Conservation (phyloP, 1,140 invertebrate species). For the Euwallacea similis region DNA sequence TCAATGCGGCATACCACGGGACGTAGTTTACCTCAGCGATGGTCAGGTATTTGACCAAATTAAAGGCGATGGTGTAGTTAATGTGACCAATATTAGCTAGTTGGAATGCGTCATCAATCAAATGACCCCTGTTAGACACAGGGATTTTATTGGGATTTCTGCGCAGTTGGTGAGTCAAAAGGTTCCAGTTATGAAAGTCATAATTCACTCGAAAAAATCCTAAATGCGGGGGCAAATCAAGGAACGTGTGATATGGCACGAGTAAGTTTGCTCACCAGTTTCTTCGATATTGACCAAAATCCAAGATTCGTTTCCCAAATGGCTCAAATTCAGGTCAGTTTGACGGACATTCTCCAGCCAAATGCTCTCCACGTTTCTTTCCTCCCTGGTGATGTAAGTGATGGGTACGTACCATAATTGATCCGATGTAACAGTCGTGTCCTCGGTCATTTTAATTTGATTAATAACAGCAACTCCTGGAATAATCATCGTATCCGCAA, state of each 20-base stretch:
- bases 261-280: slow-evolving; percentile 50
- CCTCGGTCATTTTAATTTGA: slow-evolving; percentile 43
- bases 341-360: slow-evolving; percentile 52
- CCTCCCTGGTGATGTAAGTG: slow-evolving; percentile 53
- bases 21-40: slow-evolving; percentile 47
- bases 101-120: slow-evolving; percentile 61
- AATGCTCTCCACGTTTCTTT: slow-evolving; percentile 44
- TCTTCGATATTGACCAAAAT: slow-evolving; percentile 60
- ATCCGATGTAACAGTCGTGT: slow-evolving; percentile 36
- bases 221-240: slow-evolving; percentile 55
- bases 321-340: slow-evolving; percentile 37
- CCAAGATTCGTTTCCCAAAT: slow-evolving; percentile 52
- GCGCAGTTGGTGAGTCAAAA: slow-evolving; percentile 57
- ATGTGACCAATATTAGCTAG: slow-evolving; percentile 59
- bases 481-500: background rate
- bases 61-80: slow-evolving; percentile 63
- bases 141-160: slow-evolving; percentile 58
- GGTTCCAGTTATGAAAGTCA: slow-evolving; percentile 63
- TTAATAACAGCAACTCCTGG: slow-evolving; percentile 29
- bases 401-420: slow-evolving; percentile 61
- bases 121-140: slow-evolving; percentile 68
- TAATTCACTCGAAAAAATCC: slow-evolving; percentile 69
- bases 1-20: slow-evolving; percentile 47
- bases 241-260: slow-evolving; percentile 33
- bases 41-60: slow-evolving; percentile 64